These are phyloP conservation scores for Argya squamiceps DNA, from an alignment of 2,797 vertebrate genomes.

Conservation along the genomic window DNA sequence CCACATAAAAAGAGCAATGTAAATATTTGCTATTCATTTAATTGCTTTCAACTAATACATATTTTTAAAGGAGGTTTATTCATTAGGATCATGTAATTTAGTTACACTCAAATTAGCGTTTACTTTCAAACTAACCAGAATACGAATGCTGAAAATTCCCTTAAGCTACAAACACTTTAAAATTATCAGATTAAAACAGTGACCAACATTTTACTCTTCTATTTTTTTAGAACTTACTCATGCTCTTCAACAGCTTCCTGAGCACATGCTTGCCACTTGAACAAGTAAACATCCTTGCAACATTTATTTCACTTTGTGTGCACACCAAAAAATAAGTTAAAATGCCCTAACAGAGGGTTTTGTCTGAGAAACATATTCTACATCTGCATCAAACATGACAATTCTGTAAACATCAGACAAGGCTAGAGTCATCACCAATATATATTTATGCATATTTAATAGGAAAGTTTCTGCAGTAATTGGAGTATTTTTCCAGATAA, in stretches of 20 bases:
- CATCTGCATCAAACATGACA: background rate
- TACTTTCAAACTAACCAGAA: background rate
- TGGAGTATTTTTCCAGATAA: background rate
- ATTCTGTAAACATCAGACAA: background rate
- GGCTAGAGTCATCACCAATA: background rate
- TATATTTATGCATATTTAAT: background rate
- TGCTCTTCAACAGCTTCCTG: background rate
- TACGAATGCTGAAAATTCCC: background rate
- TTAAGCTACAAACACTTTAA: background rate
- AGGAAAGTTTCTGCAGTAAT: background rate
- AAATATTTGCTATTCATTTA: background rate
- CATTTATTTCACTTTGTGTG: background rate
- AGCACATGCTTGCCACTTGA: background rate
- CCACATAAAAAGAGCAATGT: background rate
- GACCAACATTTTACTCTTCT: background rate
- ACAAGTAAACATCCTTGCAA: background rate
- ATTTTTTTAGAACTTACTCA: background rate
- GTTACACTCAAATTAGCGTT: background rate
- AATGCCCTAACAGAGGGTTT: background rate
- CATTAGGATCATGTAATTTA: background rate
- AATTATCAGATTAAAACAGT: slow-evolving; percentile 1
- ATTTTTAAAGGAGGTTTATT: background rate
- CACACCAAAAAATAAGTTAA: background rate
- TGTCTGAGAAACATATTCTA: background rate
- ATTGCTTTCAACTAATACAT: background rate